phyloP scores from a whole-genome alignment of 2,113 vertebrate species.

The Xenopus borealis region DNA sequence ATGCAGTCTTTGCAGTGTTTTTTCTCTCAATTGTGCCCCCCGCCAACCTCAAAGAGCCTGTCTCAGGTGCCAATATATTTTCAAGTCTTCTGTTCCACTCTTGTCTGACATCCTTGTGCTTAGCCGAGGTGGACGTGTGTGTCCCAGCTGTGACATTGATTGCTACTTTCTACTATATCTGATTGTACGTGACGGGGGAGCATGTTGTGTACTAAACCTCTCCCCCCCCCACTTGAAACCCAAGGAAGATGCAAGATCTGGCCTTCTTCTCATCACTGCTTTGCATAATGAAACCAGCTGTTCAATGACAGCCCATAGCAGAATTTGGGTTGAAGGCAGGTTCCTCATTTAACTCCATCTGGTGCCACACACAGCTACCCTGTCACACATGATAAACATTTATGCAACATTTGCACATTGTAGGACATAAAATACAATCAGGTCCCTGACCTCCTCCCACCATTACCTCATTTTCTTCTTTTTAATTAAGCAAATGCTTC shows the following conservation, averaged over 20 bases:
- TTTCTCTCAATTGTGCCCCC: no score
- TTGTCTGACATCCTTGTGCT: neutral
- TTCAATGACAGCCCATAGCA: neutral
- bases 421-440: no score
- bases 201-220: neutral
- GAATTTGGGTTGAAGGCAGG: neutral
- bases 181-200: neutral
- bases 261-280: neutral
- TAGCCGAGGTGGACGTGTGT: neutral
- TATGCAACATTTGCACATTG: no score
- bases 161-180: neutral
- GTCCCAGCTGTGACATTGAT: slow-evolving; percentile 14
- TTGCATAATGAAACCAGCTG: slow-evolving; percentile 12
- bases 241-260: neutral
- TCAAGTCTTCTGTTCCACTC: neutral
- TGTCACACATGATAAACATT: no score
- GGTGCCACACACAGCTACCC: no score
- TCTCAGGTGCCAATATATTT: no score
- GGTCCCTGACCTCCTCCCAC: no score
- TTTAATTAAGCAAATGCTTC: neutral
- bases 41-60: no score
- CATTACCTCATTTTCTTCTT: neutral
- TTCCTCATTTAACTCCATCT: no score
- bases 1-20: neutral
- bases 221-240: neutral